Evolutionary conservation across 2,888 invertebrate species (phyloP), one percentile per base, ranked within the genome.

Genomic region (Gasteruption jaculator): DNA sequence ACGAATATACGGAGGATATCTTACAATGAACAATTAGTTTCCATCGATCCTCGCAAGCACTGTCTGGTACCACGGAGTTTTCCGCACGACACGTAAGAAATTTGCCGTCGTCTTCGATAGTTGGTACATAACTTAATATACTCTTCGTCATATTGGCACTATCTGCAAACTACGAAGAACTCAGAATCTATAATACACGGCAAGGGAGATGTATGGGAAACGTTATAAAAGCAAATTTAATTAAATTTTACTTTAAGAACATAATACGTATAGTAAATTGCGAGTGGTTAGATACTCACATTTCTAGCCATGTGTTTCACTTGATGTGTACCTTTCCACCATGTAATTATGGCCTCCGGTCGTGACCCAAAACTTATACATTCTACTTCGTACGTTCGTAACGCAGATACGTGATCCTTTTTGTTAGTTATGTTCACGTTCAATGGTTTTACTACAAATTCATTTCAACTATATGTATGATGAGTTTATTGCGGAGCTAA

Each of bases 251-350:
- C 8, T 8, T n/a, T 24, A n/a, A n/a, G n/a, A n/a, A n/a, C n/a
- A n/a, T n/a, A n/a, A n/a, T n/a, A n/a, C n/a, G n/a, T n/a, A 44
- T 44, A 45, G 22, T 27, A 18, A 19, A 29, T n/a, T n/a, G n/a
- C n/a, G n/a, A n/a, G n/a, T n/a, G n/a, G n/a, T n/a, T n/a, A 29
- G 36, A 38, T 50, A 80, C 86, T 85, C 74, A 90, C 90, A 73
- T 85, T 88, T 76, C 87, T 87, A 39, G 87, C 86, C 73, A 86
- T 79, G 66, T 83, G 81, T 72, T 87, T 87, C 49, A 90, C 79
- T 71, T 86, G 88, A 57, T 86, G 78, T 60, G 81, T 85, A 52
- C 86, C 86, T 69, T 89, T 89, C 88, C 88, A 91, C 92, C 92
- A 92, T 26, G 88, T 86, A 63, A 91, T 86, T 43, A 83, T 78